Evolutionary conservation across 2,113 vertebrate species (phyloP), one percentile per base, ranked within the genome.

Genomic region (Ophthalmolycus amberensis): DNA sequence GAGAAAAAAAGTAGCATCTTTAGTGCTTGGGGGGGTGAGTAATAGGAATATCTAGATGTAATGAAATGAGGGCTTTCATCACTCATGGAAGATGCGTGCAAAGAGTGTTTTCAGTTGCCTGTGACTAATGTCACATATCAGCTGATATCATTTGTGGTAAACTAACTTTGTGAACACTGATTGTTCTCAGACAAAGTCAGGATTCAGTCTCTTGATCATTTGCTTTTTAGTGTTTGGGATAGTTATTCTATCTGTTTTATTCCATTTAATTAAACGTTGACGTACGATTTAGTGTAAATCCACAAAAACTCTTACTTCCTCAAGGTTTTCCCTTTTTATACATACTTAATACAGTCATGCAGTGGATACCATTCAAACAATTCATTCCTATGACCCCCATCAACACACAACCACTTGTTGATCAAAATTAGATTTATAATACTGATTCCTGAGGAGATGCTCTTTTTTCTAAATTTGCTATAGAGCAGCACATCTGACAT

Each of bases 81-180:
- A 66, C 44, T 80, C 15, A 10, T 67, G 12, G 27, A 75, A 29
- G 46, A 84, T 68, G 16, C 46, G 38, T 22, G 1, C 9, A 37
- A 56, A 64, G 38, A n/a, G 76, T 54, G 54, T 62, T 62, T 40
- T 6, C 63, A 11, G 67, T 68, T 75, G 37, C 25, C 44, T 76
- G 11, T 46, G 34, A 73, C 40, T 38, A 60, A 0, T 58, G 70
- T 48, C 75, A 34, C 34, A 40, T 48, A 66, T 79, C 77, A 71
- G 79, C 80, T 73, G 76, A 75, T 70, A 9, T 16, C 6, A 69
- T 63, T 69, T 79, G 67, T 52, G 71, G 48, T 77, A 14, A 71
- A 83, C 14, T 6, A 42, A 40, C 59, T 32, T 37, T 58, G n/a
- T 63, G 14, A 70, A 38, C 63, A 63, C 20, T 29, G 22, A 20